Percentiles rank a stretch among this genome's conserved stretches.
phyloP scores from a whole-genome alignment of 2,113 vertebrate species.

The Rousettus leschenaultii region DNA sequence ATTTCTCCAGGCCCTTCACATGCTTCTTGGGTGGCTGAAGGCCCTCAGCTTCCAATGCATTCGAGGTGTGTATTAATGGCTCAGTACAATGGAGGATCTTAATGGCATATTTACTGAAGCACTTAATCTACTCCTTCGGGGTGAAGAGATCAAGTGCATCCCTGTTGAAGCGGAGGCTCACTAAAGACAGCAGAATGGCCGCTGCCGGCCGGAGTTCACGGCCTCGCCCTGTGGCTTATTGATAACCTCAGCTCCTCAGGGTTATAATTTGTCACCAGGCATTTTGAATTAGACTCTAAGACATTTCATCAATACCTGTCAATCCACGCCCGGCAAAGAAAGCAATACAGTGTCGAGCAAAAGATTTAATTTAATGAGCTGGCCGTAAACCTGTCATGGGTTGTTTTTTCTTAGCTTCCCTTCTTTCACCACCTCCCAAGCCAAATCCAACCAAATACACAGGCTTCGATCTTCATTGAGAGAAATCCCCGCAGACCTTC shows the following conservation, averaged over 20 bases:
- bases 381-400: conserved; percentile 46
- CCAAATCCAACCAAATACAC: conserved; percentile 13
- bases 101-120: conserved; percentile 49
- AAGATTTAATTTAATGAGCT: conserved; percentile 49
- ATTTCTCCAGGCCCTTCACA: not conserved
- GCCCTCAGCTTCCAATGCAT: not conserved
- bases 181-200: not conserved
- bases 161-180: not conserved
- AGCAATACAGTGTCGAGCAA: conserved; percentile 37
- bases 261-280: conserved; percentile 24
- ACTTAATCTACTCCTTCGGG: conserved; percentile 30
- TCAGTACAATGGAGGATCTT: conserved; percentile 34
- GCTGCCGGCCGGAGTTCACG: not conserved
- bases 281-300: conserved; percentile 54
- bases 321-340: conserved; percentile 54
- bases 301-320: conserved; percentile 55
- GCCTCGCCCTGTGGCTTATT: not conserved
- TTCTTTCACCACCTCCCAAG: conserved; percentile 51
- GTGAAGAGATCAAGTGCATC: conserved; percentile 55
- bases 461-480: not conserved
- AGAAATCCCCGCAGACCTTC: not conserved
- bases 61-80: not conserved
- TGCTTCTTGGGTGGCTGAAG: conserved; percentile 31
- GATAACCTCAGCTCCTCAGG: conserved; percentile 49
- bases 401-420: conserved; percentile 38